Conservation (phyloP, 2,113 vertebrate genomes). For the Psephotus haematonotus region DNA sequence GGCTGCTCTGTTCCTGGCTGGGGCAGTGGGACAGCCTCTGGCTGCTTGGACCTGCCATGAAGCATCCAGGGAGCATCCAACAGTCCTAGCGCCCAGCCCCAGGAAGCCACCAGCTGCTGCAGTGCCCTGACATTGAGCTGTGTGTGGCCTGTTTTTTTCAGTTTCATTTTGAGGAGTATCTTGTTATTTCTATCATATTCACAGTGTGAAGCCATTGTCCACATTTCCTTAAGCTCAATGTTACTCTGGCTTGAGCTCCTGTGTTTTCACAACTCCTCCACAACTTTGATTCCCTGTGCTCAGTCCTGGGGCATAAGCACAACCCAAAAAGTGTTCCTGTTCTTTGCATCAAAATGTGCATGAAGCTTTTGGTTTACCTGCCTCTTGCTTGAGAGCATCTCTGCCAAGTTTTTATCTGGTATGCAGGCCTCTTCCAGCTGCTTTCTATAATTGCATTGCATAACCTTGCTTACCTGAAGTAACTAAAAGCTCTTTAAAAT, state of each 20-base stretch:
- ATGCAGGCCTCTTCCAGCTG: not conserved
- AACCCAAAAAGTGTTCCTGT: not conserved
- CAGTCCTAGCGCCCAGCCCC: fast-evolving
- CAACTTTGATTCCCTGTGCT: not conserved
- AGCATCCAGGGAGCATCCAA: fast-evolving
- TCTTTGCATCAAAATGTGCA: not conserved
- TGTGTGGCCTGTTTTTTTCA: not conserved
- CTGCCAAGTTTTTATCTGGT: not conserved
- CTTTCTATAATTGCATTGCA: not conserved
- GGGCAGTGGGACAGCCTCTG: not conserved
- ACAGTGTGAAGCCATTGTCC: not conserved
- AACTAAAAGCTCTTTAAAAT: conserved; percentile 50
- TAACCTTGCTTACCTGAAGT: conserved; percentile 9
- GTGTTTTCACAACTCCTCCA: not conserved
- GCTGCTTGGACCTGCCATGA: not conserved
- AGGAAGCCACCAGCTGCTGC: fast-evolving
- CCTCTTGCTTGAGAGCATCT: not conserved
- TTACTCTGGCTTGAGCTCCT: not conserved
- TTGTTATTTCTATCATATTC: not conserved
- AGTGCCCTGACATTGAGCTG: not conserved
- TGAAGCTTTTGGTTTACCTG: not conserved
- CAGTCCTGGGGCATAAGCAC: not conserved
- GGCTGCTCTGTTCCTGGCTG: not conserved
- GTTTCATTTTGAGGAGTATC: not conserved
- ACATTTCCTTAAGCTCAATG: not conserved